Evolutionary conservation across 2,797 vertebrate genomes (phyloP).

Genomic region (Tauraco hartlaubi): DNA sequence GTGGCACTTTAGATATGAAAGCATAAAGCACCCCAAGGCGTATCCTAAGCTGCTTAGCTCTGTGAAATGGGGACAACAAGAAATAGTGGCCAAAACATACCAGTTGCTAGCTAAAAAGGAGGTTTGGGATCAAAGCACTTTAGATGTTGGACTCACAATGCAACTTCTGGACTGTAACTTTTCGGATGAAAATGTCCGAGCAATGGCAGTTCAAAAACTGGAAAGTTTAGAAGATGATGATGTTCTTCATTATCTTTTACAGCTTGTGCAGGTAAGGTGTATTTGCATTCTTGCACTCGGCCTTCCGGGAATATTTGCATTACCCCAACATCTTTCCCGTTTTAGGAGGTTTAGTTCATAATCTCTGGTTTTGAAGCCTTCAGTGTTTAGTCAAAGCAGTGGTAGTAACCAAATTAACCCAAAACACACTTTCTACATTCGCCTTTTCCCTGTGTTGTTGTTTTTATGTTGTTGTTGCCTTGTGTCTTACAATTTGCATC

Average conservation of each 20-base stretch:
- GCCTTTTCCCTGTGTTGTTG: neutral
- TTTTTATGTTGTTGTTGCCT: neutral
- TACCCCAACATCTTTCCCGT: neutral
- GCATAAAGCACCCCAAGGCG: constrained; percentile 92
- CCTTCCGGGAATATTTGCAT: constrained; percentile 35
- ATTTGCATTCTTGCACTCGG: neutral
- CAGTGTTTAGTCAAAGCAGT: neutral
- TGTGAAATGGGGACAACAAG: constrained; percentile 95
- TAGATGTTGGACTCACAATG: constrained; percentile 96
- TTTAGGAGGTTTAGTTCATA: neutral
- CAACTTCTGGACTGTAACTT: constrained; percentile 97
- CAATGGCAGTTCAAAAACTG: constrained; percentile 95
- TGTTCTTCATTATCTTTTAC: constrained; percentile 94
- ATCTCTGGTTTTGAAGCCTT: neutral
- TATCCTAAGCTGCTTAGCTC: constrained; percentile 97
- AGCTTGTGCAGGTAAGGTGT: constrained; percentile 92
- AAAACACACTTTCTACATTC: neutral
- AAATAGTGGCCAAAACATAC: constrained; percentile 91
- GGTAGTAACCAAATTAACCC: neutral
- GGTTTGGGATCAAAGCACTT: constrained; percentile 91
- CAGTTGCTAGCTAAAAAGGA: constrained; percentile 89
- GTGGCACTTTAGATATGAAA: constrained; percentile 97
- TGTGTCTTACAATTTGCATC: neutral
- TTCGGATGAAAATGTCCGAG: constrained; percentile 94
- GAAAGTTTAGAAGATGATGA: constrained; percentile 94